These are phyloP conservation scores for Diarsia rubi DNA, from an alignment of 2,888 invertebrate genomes.

Conservation along the genomic window DNA sequence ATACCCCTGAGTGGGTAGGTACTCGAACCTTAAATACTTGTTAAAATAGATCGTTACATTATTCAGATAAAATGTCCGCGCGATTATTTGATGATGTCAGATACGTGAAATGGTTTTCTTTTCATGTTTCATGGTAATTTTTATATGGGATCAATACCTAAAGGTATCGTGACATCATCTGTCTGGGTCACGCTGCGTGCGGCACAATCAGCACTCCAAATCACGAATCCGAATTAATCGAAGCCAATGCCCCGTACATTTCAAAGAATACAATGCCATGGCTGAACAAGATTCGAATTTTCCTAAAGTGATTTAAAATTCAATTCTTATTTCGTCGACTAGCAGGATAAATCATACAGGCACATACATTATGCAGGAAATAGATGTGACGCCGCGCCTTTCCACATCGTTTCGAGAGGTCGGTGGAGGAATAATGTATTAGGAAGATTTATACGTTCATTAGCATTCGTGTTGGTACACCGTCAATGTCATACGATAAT, in stretches of 20 bases:
- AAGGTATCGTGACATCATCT: slow-evolving; percentile 16
- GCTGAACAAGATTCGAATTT: slow-evolving; percentile 17
- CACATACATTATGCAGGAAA: slow-evolving; percentile 71
- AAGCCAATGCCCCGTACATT: slow-evolving; percentile 20
- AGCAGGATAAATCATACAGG: slow-evolving; percentile 61
- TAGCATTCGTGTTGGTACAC: slow-evolving; percentile 77
- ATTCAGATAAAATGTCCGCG: not conserved
- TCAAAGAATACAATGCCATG: slow-evolving; percentile 24
- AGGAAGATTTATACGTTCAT: slow-evolving; percentile 72
- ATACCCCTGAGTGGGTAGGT: not conserved
- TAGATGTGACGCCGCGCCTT: slow-evolving; percentile 68
- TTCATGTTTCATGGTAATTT: slow-evolving; percentile 10
- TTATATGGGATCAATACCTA: slow-evolving; percentile 9
- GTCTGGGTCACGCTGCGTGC: slow-evolving; percentile 21
- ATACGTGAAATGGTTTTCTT: not conserved
- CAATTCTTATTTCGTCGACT: slow-evolving; percentile 32
- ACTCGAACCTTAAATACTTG: not conserved
- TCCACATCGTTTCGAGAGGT: slow-evolving; percentile 76
- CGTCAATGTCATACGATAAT: slow-evolving; percentile 82
- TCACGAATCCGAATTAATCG: slow-evolving; percentile 24
- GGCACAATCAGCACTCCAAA: slow-evolving; percentile 13
- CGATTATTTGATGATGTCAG: not conserved
- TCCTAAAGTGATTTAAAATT: slow-evolving; percentile 28
- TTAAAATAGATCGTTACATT: not conserved
- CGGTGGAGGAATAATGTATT: slow-evolving; percentile 74